A percentile compares a stretch with the other conserved stretches of the same genome.
Conservation (phyloP, 2,888 invertebrate genomes). For the Pimpla rufipes region DNA sequence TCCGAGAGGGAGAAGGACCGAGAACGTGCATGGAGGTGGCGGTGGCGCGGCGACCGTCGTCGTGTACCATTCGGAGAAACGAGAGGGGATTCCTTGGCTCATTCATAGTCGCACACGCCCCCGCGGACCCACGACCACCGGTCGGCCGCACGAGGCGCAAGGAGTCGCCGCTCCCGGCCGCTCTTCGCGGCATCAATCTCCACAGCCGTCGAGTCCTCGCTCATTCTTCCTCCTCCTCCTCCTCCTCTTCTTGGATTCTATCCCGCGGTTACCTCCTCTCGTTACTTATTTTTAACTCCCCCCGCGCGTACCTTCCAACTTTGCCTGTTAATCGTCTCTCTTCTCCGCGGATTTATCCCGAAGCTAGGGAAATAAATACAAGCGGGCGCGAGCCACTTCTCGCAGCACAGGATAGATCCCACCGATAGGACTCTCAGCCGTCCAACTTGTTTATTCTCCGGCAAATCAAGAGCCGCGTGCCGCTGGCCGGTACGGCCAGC, state of each 20-base stretch:
- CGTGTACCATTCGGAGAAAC: conserved; percentile 59
- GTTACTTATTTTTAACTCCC: conserved; percentile 35
- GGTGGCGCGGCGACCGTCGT: conserved; percentile 29
- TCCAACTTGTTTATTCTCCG: background rate
- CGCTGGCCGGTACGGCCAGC: background rate
- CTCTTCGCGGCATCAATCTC: conserved; percentile 44
- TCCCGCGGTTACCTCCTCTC: conserved; percentile 17
- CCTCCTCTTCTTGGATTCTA: background rate
- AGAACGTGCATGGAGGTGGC: conserved; percentile 61
- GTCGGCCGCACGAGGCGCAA: conserved; percentile 44
- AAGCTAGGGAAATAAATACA: conserved; percentile 24
- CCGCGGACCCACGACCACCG: conserved; percentile 51
- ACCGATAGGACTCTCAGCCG: background rate
- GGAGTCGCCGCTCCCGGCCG: conserved; percentile 1
- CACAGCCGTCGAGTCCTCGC: conserved; percentile 47
- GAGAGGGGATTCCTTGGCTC: conserved; percentile 78
- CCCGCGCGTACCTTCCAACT: conserved; percentile 2
- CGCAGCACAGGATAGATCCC: background rate
- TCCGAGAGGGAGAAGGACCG: conserved; percentile 58
- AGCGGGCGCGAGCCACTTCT: background rate
- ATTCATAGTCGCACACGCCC: conserved; percentile 78
- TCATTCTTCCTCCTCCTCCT: conserved; percentile 22
- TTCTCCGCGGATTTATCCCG: conserved; percentile 20
- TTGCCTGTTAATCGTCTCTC: conserved; percentile 42
- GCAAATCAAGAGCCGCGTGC: background rate